Base-by-base conservation (phyloP, 2,113 vertebrate genomes). In the Sarotherodon lohbergeri region DNA sequence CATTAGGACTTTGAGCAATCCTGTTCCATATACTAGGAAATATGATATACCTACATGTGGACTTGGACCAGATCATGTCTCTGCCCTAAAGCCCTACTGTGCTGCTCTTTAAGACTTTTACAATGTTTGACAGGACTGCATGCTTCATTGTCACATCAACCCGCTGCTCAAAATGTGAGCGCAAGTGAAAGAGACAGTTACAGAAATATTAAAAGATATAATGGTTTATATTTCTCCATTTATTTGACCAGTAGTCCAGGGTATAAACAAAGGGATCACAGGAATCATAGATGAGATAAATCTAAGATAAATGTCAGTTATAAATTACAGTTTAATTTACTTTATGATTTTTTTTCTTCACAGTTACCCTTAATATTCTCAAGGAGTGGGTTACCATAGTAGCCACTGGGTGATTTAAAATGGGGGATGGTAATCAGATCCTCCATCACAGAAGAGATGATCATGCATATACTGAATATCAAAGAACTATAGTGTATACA, bases 301-400 rank as follows among this genome's bases (percentile, higher is more conserved):
- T 68, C 34, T 68, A 79, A 86, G 36, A 85, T 89, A 56, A 81
- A 81, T 83, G 29, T 79, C 83, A 89, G 39, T 88, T 10, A 82
- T 82, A 80, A 66, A n/a, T 66, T 2, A 80, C 22, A 56, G 73
- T 13, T 86, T 83, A 46, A 50, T 84, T 80, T 41, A 89, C 24
- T 73, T 81, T 86, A 9, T 73, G 80, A 79, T 71, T 32, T 43
- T 57, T 22, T 71, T 78, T 39, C 32, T 85, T 39, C 7, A 54
- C n/a, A 50, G 79, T 81, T 83, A 66, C 46, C 73, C 55, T 54
- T 80, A 86, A 48, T 82, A 71, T 59, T 90, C 68, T 86, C 19
- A 91, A 90, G 63, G 81, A 81, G 81, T 63, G 36, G 71, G 92
- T 91, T 93, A 36, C 90, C 82, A 93, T 91, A 92, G 91, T 76